These are phyloP conservation scores for Bradysia coprophila DNA, from an alignment of 1,140 invertebrate species.

Conservation along the genomic window DNA sequence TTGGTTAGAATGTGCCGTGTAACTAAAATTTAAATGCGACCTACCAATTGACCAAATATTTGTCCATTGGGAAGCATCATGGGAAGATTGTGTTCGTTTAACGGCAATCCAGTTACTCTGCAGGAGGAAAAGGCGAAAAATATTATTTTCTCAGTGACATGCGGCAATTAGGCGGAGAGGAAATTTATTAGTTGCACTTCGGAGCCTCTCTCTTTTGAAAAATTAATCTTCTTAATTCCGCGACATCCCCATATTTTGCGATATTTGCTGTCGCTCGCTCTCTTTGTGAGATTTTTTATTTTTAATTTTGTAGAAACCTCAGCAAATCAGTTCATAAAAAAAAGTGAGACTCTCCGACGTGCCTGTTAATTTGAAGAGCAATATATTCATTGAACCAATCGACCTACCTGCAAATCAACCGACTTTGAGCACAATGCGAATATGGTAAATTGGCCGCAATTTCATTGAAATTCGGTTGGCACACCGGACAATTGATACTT, in stretches of 20 bases:
- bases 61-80: conserved; percentile 97
- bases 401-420: conserved; percentile 42
- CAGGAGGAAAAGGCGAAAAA: conserved; percentile 26
- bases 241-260: no score
- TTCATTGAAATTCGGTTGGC: conserved; percentile 69
- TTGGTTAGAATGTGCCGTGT: not conserved
- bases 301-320: no score
- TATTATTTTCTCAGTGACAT: not conserved
- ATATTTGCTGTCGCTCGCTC: no score
- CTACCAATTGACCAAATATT: conserved; percentile 89
- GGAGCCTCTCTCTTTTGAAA: no score
- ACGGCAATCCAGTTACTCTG: conserved; percentile 72
- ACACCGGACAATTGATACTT: conserved; percentile 87
- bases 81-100: conserved; percentile 95
- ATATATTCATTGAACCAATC: no score
- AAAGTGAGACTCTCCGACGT: no score
- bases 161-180: not conserved
- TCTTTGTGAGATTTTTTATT: no score
- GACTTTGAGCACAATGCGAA: conserved; percentile 90
- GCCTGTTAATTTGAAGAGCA: no score
- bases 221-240: no score
- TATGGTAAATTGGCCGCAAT: conserved; percentile 77
- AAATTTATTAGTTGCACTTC: no score
- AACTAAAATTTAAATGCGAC: conserved; percentile 8
- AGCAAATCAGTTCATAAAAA: no score